Percentiles rank a stretch among this genome's conserved stretches.
Conservation (phyloP, 2,113 vertebrate genomes). For the Climacteris rufus region DNA sequence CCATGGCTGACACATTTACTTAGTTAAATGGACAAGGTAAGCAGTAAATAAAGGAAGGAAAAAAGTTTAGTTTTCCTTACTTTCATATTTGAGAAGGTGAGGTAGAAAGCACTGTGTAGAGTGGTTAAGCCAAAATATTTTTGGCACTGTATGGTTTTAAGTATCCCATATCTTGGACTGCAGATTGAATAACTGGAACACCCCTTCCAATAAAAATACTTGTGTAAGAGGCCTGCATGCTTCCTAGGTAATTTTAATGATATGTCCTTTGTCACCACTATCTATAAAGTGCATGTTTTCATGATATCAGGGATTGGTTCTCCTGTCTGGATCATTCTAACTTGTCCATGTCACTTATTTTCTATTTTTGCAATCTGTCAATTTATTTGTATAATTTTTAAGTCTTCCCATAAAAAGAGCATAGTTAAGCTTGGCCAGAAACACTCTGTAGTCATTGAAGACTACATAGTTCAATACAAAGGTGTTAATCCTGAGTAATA, state of each 20-base stretch:
- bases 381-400: background rate
- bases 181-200: background rate
- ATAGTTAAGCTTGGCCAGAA: background rate
- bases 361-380: background rate
- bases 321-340: background rate
- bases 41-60: background rate
- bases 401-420: background rate
- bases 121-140: background rate
- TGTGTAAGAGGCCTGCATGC: accelerated
- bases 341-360: background rate
- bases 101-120: accelerated
- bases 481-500: background rate
- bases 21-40: background rate
- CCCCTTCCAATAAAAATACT: background rate
- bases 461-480: background rate
- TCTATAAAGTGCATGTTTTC: background rate
- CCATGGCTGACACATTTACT: background rate
- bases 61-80: background rate
- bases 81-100: background rate
- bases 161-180: background rate
- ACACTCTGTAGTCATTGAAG: background rate
- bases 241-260: background rate
- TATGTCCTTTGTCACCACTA: background rate
- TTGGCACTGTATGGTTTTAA: background rate
- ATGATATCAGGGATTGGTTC: background rate